Base-by-base conservation (phyloP, 2,888 invertebrate genomes). In the Acanthosepion pharaonis region DNA sequence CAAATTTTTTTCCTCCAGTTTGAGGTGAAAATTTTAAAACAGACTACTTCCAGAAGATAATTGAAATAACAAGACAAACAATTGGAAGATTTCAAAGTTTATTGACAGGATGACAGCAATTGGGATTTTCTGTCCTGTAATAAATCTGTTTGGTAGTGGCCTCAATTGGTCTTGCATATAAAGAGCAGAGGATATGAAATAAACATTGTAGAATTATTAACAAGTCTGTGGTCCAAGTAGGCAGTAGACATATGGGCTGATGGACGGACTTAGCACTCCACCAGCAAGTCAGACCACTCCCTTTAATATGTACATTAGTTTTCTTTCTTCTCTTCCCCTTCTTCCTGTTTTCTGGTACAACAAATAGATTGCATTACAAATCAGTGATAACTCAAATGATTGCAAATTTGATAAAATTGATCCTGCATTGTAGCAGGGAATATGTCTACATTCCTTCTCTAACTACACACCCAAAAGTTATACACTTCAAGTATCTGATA, bases 1-100 rank as follows among this genome's bases (percentile, higher is more conserved):
- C 15, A 20, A 4, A 55, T 18, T 55, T 18, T 55, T 18, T 1
- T 18, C 11, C 15, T 55, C 18, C 18, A 18, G 3, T 18, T 55
- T 15, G 11, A 55, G 18, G 18, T 3, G 3, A 51, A 51, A 51
- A 3, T 55, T 55, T 55, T 55, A 18, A 18, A 33, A 33, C 18
- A 18, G 11, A 15, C 18, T 5, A 59, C 59, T 59, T 59, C 25
- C 23, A 23, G 23, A 59, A 59, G 25, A 59, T 59, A 23, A 59
- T 59, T 59, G 59, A 59, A 78, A 78, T 15, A 78, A 64, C 8
- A 64, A 78, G n/a, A 78, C 78, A 78, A 78, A 78, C 78, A 18
- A 78, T 78, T n/a, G 78, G 78, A 78, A 78, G 78, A 78, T 78
- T 78, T 78, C 78, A 78, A 78, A 78, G 78, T 78, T 78, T 78